Conservation (phyloP, 1,140 invertebrate genomes). For the Caerostris darwini region DNA sequence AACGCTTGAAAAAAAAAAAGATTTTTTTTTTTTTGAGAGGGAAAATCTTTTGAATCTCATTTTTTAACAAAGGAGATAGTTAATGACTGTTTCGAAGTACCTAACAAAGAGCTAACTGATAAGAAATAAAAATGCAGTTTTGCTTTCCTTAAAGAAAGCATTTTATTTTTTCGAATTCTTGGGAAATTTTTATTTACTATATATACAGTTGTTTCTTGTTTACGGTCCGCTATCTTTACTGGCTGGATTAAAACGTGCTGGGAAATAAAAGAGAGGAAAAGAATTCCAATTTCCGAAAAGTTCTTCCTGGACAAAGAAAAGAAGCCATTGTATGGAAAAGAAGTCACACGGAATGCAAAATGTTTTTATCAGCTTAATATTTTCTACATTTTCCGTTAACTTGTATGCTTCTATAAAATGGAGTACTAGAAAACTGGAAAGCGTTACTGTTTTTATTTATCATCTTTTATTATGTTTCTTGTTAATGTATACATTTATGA, state of each 20-base stretch:
- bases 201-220: background rate
- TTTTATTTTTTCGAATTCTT: background rate
- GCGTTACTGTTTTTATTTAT: too few relatives aligned
- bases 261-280: background rate
- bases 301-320: background rate
- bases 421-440: too few relatives aligned
- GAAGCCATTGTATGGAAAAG: background rate
- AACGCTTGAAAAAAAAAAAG: background rate
- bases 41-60: background rate
- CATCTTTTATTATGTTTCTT: too few relatives aligned
- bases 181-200: background rate
- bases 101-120: background rate
- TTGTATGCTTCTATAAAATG: too few relatives aligned
- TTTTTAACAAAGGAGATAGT: background rate
- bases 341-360: too few relatives aligned
- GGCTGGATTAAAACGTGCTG: background rate
- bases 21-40: background rate
- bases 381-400: too few relatives aligned
- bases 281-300: background rate
- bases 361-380: too few relatives aligned
- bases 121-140: background rate
- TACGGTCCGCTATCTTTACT: background rate
- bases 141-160: background rate
- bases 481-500: too few relatives aligned
- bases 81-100: slow-evolving; percentile 5